Percentiles rank a stretch among this genome's conserved stretches.
These are phyloP conservation scores for Eumerus sabulonum DNA, from an alignment of 2,888 invertebrate genomes.

Conservation along the genomic window DNA sequence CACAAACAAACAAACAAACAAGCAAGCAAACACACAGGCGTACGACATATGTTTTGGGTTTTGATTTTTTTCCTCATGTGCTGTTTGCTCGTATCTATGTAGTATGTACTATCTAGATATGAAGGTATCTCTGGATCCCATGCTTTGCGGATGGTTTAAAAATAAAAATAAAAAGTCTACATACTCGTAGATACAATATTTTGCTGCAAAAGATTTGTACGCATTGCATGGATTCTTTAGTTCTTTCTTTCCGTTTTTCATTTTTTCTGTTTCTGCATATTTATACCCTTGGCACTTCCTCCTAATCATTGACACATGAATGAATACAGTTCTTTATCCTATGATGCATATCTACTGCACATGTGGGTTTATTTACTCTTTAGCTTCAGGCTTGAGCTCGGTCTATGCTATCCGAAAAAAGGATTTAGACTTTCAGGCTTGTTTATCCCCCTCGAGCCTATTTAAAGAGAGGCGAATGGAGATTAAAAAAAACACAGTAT, in stretches of 20 bases:
- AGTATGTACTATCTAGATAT: too few relatives aligned
- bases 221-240: conserved; percentile 52
- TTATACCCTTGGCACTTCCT: conserved; percentile 63
- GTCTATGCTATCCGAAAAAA: conserved; percentile 33
- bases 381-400: conserved; percentile 25
- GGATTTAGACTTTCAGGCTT: conserved; percentile 42
- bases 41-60: too few relatives aligned
- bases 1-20: conserved; percentile 3
- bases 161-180: conserved; percentile 48
- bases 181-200: conserved; percentile 21
- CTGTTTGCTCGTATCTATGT: too few relatives aligned
- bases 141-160: too few relatives aligned
- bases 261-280: conserved; percentile 47
- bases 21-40: conserved; percentile 2
- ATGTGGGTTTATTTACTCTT: conserved; percentile 58
- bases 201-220: conserved; percentile 65
- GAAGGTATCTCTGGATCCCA: too few relatives aligned
- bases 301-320: conserved; percentile 67
- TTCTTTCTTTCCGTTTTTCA: too few relatives aligned
- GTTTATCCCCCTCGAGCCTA: conserved; percentile 60
- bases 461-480: conserved; percentile 37
- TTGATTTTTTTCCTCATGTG: too few relatives aligned
- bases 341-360: conserved; percentile 5
- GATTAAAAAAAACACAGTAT: conserved; percentile 21
- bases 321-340: conserved; percentile 67